A percentile compares a stretch with the other conserved stretches of the same genome.
Conservation (phyloP, 2,888 invertebrate genomes). For the Stegana nigrithorax region DNA sequence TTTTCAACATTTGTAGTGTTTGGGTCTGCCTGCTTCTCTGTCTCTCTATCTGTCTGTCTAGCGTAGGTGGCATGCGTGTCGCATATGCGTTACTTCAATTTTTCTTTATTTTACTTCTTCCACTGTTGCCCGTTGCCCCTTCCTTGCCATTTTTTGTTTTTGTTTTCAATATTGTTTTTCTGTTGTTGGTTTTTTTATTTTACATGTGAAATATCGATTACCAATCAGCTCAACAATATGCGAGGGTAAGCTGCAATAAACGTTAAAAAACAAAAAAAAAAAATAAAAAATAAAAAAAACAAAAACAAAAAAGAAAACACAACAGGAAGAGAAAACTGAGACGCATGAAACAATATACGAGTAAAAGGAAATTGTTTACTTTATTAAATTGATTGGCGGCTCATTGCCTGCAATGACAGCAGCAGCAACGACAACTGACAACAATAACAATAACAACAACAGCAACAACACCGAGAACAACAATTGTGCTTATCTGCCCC, state of each 20-base stretch:
- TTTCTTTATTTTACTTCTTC: too few relatives aligned
- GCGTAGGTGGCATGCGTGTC: background rate
- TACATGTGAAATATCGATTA: slow-evolving; percentile 1
- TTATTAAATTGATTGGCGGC: slow-evolving; percentile 12
- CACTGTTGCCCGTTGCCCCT: too few relatives aligned
- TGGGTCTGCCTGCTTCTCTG: too few relatives aligned
- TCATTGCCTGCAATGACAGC: slow-evolving; percentile 9
- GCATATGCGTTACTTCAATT: background rate
- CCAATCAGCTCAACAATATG: slow-evolving; percentile 13
- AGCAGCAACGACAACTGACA: background rate
- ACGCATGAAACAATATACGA: too few relatives aligned
- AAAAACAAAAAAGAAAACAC: too few relatives aligned
- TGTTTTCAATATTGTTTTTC: background rate
- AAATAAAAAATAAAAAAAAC: too few relatives aligned
- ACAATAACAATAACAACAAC: background rate
- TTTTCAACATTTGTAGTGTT: background rate
- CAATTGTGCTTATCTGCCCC: too few relatives aligned
- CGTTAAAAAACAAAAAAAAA: too few relatives aligned
- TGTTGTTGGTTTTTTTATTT: background rate
- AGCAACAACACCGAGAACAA: background rate
- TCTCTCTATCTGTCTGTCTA: too few relatives aligned
- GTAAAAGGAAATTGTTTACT: slow-evolving; percentile 5
- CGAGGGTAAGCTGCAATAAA: too few relatives aligned
- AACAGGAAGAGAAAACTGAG: too few relatives aligned
- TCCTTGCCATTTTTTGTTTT: background rate